Percentiles rank a stretch among this genome's conserved stretches.
phyloP scores from a whole-genome alignment of 2,888 invertebrate species.

The Acanthosepion pharaonis region DNA sequence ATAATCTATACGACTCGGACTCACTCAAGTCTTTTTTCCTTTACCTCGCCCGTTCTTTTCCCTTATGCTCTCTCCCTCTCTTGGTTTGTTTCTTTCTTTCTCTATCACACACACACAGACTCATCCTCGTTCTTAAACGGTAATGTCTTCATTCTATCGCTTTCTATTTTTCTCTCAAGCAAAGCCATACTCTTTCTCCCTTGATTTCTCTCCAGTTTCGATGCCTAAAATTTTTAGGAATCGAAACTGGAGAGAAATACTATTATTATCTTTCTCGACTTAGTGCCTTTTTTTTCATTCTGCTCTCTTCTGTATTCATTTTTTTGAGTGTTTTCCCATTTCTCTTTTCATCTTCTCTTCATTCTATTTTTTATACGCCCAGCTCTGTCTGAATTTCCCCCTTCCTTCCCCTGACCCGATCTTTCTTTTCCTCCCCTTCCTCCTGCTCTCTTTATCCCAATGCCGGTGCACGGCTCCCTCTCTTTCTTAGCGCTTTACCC shows the following conservation, averaged over 20 bases:
- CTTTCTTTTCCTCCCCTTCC: conserved; percentile 38
- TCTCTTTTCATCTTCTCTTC: neutral
- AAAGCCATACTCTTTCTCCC: neutral
- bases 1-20: no score
- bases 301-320: neutral
- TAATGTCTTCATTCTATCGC: neutral
- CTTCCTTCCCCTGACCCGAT: neutral
- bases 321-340: neutral
- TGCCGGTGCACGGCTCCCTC: neutral
- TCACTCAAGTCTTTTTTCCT: no score
- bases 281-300: neutral
- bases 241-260: neutral
- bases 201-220: neutral
- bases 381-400: neutral
- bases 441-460: neutral
- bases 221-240: neutral
- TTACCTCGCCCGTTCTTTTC: no score
- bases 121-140: neutral
- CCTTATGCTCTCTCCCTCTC: neutral
- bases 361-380: conserved; percentile 12
- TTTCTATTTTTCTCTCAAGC: neutral
- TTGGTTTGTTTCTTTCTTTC: neutral
- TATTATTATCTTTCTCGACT: neutral
- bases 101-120: no score
- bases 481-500: neutral